Base-by-base conservation (phyloP, 2,888 invertebrate genomes). In the Eudasyphora cyanicolor region DNA sequence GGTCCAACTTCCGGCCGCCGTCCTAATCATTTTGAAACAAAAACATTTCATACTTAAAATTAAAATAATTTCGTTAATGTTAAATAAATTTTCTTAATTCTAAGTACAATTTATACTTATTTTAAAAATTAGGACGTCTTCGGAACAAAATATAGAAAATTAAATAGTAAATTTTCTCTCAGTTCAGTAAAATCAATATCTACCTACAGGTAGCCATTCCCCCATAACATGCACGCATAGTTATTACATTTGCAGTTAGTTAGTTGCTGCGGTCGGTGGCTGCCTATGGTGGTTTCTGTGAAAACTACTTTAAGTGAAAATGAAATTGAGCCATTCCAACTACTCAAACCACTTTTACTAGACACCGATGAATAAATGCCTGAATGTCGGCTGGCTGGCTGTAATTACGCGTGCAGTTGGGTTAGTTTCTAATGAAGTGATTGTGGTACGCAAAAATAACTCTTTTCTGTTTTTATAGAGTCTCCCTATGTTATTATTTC, bases 291-390 rank as follows among this genome's bases (percentile, higher is more conserved):
- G 4, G 35, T 10, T 64, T 64, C 38, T 38, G 38, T 35, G 38
- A 67, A 62, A 67, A 67, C 42, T 12, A 67, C 67, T 42, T 57
- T 35, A 75, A 78, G 84, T 84, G 80, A 81, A 81, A 84, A 81
- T 76, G 71, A 73, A 45, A 62, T 64, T 29, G 74, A 79, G 71
- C 64, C 77, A 83, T 81, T n/a, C n/a, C 81, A 78, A 62, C 29
- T 60, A n/a, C n/a, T n/a, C n/a, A 2, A 6, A 77, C 83, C 80
- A 84, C 84, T 84, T 84, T 84, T 84, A 84, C 84, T 71, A 64
- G 57, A 78, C 49, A 75, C 57, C 75, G 67, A 19, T 62, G 67
- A 70, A 73, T 76, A 76, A 71, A 75, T 69, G 42, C 32, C 6
- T 54, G n/a, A 21, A 49, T 19, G 51, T 73, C n/a, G n/a, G n/a